phyloP scores from a whole-genome alignment of 1,140 invertebrate genomes.

The Aphis craccivora region DNA sequence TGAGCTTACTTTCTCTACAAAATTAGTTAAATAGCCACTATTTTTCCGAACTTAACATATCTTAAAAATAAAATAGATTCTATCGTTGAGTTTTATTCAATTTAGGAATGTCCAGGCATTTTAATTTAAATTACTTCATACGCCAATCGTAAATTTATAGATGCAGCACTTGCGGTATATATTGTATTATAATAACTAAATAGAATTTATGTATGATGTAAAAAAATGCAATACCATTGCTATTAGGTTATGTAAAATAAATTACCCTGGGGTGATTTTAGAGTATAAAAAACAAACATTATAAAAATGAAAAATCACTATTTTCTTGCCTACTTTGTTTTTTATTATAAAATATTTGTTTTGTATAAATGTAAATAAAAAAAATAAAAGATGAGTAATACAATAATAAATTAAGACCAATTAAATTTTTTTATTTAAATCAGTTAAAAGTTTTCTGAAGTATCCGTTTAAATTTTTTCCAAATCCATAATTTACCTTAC shows the following conservation, averaged over 20 bases:
- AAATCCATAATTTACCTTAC: neutral
- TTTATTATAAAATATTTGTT: neutral
- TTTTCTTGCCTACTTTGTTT: neutral
- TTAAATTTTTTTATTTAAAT: neutral
- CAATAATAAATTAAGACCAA: neutral
- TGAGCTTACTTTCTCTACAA: neutral
- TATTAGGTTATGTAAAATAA: neutral
- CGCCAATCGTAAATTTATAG: neutral
- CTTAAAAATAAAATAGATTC: neutral
- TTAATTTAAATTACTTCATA: neutral
- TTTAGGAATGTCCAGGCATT: neutral
- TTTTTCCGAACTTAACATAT: neutral
- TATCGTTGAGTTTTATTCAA: neutral
- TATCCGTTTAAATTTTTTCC: neutral
- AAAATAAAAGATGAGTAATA: neutral
- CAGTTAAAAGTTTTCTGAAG: neutral
- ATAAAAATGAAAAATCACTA: neutral
- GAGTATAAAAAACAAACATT: neutral
- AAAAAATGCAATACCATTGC: neutral
- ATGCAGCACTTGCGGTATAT: neutral
- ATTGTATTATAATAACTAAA: neutral
- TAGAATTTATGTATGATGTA: neutral
- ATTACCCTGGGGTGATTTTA: neutral
- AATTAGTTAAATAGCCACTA: neutral
- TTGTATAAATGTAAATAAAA: neutral